Evolutionary conservation across 1,140 invertebrate genomes (phyloP).

Genomic region (Berghia stephanieae): DNA sequence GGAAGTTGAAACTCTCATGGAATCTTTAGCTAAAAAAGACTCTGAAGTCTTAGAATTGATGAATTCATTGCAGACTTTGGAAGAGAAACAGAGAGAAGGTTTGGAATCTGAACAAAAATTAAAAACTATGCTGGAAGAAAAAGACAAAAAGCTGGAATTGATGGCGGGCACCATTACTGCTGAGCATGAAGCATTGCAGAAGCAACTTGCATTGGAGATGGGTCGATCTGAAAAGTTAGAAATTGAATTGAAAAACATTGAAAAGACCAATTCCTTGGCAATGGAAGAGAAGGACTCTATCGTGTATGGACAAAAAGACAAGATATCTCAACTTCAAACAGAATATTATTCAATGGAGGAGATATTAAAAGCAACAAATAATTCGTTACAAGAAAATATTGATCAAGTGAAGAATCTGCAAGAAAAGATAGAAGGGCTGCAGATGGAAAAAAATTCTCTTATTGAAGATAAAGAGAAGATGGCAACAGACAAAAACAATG

Average conservation of each 20-base stretch:
- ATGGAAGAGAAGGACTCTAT: conserved; percentile 44
- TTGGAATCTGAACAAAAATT: conserved; percentile 38
- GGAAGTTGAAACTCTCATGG: too few species aligned
- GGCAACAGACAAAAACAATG: not conserved
- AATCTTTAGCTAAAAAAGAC: too few species aligned
- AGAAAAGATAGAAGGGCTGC: conserved; percentile 22
- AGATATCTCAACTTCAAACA: conserved; percentile 40
- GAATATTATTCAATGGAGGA: conserved; percentile 52
- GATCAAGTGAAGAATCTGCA: conserved; percentile 34
- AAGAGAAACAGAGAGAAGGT: conserved; percentile 18
- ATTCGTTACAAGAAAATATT: conserved; percentile 42
- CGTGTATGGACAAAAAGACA: conserved; percentile 33
- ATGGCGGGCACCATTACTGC: conserved; percentile 29
- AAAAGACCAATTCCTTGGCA: conserved; percentile 34
- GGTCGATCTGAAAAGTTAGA: conserved; percentile 29
- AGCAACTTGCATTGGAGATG: conserved; percentile 14
- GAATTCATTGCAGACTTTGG: too few species aligned
- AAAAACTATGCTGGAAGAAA: conserved; percentile 45
- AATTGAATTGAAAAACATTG: conserved; percentile 45
- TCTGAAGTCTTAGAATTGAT: too few species aligned
- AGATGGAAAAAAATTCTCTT: conserved; percentile 33
- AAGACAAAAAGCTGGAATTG: conserved; percentile 38
- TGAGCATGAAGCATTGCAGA: conserved; percentile 32
- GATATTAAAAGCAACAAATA: conserved; percentile 52
- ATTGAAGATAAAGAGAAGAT: too few species aligned